Evolutionary conservation across 2,797 vertebrate species (phyloP).

Genomic region (Enteromius paludinosus): DNA sequence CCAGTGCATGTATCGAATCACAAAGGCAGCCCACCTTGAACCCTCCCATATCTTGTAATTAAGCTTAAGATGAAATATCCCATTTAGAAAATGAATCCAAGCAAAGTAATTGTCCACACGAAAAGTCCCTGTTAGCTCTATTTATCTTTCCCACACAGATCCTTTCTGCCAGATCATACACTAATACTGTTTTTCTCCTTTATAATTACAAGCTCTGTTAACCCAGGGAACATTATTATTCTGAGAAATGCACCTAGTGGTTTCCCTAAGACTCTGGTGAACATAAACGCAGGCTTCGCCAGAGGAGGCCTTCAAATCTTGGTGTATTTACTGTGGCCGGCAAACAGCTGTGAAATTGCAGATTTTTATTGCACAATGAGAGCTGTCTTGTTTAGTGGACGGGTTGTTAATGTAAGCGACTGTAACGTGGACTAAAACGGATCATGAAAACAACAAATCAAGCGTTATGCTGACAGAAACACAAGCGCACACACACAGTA

Average conservation of each 20-base stretch:
- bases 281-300: constrained; percentile 15
- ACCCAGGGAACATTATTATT: constrained; percentile 40
- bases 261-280: constrained; percentile 8
- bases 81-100: constrained; percentile 46
- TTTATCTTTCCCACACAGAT: constrained; percentile 50
- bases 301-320: constrained; percentile 5
- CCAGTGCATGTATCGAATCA: constrained; percentile 17
- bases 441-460: constrained; percentile 16
- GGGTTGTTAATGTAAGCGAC: constrained; percentile 8
- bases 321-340: constrained; percentile 16
- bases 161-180: constrained; percentile 38
- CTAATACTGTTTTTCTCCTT: constrained; percentile 42
- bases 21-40: constrained; percentile 22
- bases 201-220: constrained; percentile 51
- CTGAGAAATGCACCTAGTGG: constrained; percentile 27
- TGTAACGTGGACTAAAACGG: not conserved
- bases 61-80: constrained; percentile 34
- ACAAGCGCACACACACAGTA: not conserved
- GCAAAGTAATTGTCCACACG: constrained; percentile 19
- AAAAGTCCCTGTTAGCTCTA: constrained; percentile 41
- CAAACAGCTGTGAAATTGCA: constrained; percentile 36
- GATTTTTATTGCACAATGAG: constrained; percentile 12
- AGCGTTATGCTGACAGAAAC: not conserved
- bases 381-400: constrained; percentile 25
- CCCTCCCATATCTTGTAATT: constrained; percentile 37